Base-by-base conservation (phyloP, 1,140 invertebrate genomes). In the Hydropsyche tenuis region DNA sequence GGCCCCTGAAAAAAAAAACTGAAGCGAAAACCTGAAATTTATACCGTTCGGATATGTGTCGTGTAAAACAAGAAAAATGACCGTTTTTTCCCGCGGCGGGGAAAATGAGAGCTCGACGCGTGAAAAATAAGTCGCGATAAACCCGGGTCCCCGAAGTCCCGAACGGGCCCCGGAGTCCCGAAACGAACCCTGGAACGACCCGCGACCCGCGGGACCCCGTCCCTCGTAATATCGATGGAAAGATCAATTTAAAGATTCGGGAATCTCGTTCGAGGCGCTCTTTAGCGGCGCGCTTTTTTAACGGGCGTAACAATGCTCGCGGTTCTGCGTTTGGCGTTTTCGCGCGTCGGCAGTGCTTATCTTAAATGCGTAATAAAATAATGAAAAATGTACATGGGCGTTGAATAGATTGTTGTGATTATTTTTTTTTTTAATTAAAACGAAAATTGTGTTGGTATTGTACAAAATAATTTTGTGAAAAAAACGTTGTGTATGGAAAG, bases 211-310 rank as follows among this genome's bases (percentile, higher is more conserved):
- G 11, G 2, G 20, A 56, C 51, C 20, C 23, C 56, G 4, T 65
- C 25, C 63, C 16, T 12, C n/a, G 14, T 43, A n/a, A 42, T 25
- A 18, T 37, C 48, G 68, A 56, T 37, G 51, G 68, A 12, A 1
- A 70, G 68, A 70, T 70, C 68, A 70, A 70, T 70, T 70, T 70
- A 70, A 56, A 56, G 68, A 70, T 70, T 70, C 27, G 63, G 7
- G 3, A 7, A 65, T 65, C 30, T 37, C 30, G 30, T 37, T 37
- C 30, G 30, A 37, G 9, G 30, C 30, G 30, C n/a, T n/a, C n/a
- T n/a, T n/a, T n/a, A n/a, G n/a, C n/a, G n/a, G n/a, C n/a, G n/a
- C n/a, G n/a, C n/a, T n/a, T n/a, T n/a, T n/a, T n/a, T n/a, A n/a
- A n/a, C n/a, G n/a, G n/a, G n/a, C n/a, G n/a, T n/a, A n/a, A n/a